Evolutionary conservation across 37 sponge, comb jelly and placozoan genomes (phyloP).

Genomic region (Spongilla lacustris): DNA sequence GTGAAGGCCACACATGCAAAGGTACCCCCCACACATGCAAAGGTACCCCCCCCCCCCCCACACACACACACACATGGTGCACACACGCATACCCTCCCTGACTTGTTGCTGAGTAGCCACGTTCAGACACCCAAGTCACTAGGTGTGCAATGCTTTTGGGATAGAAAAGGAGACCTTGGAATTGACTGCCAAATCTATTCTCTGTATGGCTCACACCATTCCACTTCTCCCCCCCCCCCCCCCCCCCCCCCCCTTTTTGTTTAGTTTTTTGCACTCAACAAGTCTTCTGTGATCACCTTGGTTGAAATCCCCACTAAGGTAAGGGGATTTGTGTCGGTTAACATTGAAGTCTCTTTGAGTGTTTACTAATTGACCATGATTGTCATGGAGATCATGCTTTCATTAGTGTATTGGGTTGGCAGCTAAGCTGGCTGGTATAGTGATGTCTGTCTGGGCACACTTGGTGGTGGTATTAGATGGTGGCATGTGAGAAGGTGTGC

Average conservation of each 20-base stretch:
- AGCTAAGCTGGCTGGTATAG: background rate
- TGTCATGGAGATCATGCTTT: background rate
- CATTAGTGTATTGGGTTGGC: background rate
- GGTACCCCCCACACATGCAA: too few species aligned
- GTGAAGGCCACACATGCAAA: too few species aligned
- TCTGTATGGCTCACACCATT: background rate
- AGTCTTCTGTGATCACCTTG: slow-evolving; percentile 58
- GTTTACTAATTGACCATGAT: background rate
- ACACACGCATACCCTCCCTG: background rate
- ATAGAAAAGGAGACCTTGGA: background rate
- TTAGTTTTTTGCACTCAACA: slow-evolving; percentile 79
- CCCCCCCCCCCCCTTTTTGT: background rate
- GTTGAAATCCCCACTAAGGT: slow-evolving; percentile 75
- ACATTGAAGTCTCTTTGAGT: background rate
- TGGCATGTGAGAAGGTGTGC: background rate
- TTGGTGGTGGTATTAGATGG: background rate
- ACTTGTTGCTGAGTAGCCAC: background rate
- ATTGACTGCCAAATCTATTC: background rate
- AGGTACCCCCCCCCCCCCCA: background rate
- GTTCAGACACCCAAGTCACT: background rate
- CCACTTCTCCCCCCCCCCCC: background rate
- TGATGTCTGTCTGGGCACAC: background rate
- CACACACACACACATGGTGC: background rate
- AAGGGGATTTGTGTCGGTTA: background rate
- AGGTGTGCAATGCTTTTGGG: background rate